phyloP scores from a whole-genome alignment of 2,797 vertebrate species.

The Myoxocephalus aenaeus region DNA sequence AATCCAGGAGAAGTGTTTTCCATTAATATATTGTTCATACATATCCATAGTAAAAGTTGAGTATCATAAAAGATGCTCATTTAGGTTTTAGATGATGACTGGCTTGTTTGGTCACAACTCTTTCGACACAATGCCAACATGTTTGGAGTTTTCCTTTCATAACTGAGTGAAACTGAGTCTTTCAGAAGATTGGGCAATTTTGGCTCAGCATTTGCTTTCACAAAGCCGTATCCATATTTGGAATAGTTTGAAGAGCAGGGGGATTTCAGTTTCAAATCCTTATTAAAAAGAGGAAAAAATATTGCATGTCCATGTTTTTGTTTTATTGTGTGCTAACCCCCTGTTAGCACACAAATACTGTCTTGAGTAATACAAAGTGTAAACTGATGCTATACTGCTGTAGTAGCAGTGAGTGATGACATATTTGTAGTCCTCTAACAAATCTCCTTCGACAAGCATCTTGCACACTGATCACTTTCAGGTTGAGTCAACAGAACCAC shows the following conservation, averaged over 20 bases:
- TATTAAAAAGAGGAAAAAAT: background rate
- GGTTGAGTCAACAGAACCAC: background rate
- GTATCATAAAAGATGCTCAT: background rate
- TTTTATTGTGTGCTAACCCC: too few species aligned
- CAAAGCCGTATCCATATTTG: conserved; percentile 21
- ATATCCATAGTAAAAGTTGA: background rate
- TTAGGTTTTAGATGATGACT: background rate
- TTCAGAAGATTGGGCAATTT: background rate
- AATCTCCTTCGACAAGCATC: background rate
- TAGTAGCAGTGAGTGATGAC: background rate
- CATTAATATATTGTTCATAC: background rate
- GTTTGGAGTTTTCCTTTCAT: conserved; percentile 2
- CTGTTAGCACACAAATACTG: background rate
- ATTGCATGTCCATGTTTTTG: too few species aligned
- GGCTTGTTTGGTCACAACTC: background rate
- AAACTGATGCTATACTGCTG: background rate
- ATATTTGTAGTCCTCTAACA: background rate
- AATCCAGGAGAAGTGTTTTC: background rate
- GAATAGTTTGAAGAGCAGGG: background rate
- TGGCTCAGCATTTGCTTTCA: conserved; percentile 9
- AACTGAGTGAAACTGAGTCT: background rate
- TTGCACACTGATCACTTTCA: conserved; percentile 10
- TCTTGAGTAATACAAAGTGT: background rate
- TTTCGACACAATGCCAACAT: conserved; percentile 10
- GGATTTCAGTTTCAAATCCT: conserved; percentile 16